phyloP scores from a whole-genome alignment of 92 coral and sea anemone genomes.

The Phenganax stokvisi region DNA sequence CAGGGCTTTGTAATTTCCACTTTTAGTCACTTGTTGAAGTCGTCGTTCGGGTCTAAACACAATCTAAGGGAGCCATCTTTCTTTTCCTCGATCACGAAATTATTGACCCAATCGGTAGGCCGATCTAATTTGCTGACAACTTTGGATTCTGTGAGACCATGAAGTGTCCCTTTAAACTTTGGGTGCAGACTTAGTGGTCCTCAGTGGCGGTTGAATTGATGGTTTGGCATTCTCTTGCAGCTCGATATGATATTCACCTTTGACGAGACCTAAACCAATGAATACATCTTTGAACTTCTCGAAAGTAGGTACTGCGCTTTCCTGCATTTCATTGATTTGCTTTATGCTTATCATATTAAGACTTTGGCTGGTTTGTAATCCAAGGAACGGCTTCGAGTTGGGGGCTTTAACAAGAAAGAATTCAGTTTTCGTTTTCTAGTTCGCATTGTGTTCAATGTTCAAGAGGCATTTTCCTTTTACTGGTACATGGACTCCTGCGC shows the following conservation, averaged over 20 bases:
- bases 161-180: conserved; percentile 13
- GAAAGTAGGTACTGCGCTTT: background rate
- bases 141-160: conserved; percentile 16
- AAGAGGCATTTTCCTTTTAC: conserved; percentile 29
- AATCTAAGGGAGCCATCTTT: conserved; percentile 41
- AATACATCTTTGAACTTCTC: conserved; percentile 32
- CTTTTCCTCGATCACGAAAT: conserved; percentile 49
- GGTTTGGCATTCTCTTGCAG: conserved; percentile 22
- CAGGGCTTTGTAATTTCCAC: background rate
- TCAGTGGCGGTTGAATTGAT: conserved; percentile 1
- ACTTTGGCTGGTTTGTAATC: conserved; percentile 41
- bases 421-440: background rate
- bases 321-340: background rate
- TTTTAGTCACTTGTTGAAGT: conserved; percentile 37
- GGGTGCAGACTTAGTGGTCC: conserved; percentile 13
- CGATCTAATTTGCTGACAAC: conserved; percentile 29
- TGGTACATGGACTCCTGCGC: conserved; percentile 26
- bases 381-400: conserved; percentile 16
- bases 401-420: conserved; percentile 11
- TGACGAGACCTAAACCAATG: conserved; percentile 24
- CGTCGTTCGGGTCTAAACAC: conserved; percentile 57
- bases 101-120: conserved; percentile 58
- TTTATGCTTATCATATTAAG: conserved; percentile 23
- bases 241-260: conserved; percentile 29
- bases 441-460: conserved; percentile 22